Conservation (phyloP, 2,113 vertebrate species). For the Ameiurus melas region DNA sequence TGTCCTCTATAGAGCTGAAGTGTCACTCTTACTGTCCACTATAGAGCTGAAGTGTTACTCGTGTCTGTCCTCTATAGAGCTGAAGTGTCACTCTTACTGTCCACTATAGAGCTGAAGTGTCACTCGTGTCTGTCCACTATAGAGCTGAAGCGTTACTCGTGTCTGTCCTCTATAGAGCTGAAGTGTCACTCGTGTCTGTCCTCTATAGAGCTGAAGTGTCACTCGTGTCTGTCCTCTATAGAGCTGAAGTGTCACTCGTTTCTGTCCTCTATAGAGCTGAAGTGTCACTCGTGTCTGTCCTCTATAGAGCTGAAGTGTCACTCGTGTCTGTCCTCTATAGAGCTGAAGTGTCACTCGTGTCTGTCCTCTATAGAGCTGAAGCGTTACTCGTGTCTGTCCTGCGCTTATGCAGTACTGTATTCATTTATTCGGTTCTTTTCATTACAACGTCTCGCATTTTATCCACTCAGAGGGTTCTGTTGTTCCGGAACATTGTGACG, state of each 20-base stretch:
- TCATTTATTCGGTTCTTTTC: not conserved
- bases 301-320: too few species aligned
- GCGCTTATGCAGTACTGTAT: too few species aligned
- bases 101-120: not conserved
- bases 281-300: too few species aligned
- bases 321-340: not conserved
- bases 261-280: too few species aligned
- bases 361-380: not conserved
- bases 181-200: not conserved
- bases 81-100: not conserved
- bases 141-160: too few species aligned
- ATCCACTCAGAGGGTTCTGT: constrained; percentile 84
- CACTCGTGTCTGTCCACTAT: too few species aligned
- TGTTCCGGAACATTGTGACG: constrained; percentile 95
- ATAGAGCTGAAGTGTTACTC: not conserved
- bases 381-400: not conserved
- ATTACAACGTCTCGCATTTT: not conserved
- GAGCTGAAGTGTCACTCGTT: too few species aligned
- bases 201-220: too few species aligned
- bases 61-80: not conserved
- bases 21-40: not conserved
- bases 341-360: not conserved
- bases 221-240: too few species aligned
- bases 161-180: not conserved
- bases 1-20: not conserved